Conservation (phyloP, 2,888 invertebrate genomes). For the Gari tellinella region DNA sequence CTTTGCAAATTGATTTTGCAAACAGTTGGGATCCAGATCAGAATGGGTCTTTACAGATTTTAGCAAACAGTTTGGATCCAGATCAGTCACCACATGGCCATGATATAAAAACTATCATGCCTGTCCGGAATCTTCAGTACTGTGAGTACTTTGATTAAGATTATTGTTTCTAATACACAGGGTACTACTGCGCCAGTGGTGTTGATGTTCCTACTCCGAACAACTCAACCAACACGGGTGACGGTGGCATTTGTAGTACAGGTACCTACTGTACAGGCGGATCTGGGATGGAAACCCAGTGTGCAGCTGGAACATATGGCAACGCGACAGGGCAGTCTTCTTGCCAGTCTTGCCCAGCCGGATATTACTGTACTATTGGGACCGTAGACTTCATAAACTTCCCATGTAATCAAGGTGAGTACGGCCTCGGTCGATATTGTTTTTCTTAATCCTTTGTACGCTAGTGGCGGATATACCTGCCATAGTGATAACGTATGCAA, state of each 20-base stretch:
- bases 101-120: no score
- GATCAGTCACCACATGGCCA: no score
- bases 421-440: no score
- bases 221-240: slow-evolving; percentile 73
- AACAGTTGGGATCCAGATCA: no score
- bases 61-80: no score
- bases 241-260: slow-evolving; percentile 78
- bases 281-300: slow-evolving; percentile 62
- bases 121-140: no score
- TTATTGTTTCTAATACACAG: slow-evolving; percentile 58
- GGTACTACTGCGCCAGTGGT: slow-evolving; percentile 81
- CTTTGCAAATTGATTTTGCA: no score
- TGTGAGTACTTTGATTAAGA: no score
- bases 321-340: slow-evolving; percentile 67
- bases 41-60: no score
- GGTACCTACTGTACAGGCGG: slow-evolving; percentile 79
- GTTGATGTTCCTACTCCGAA: slow-evolving; percentile 78
- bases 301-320: slow-evolving; percentile 71
- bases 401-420: slow-evolving; percentile 78
- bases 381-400: slow-evolving; percentile 69
- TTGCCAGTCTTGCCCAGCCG: slow-evolving; percentile 73
- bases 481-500: no score
- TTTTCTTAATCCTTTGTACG: no score
- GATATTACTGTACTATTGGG: slow-evolving; percentile 76
- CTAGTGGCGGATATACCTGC: no score